These are phyloP conservation scores for Hoplodrina blanda DNA, from an alignment of 2,888 invertebrate genomes.

Conservation along the genomic window DNA sequence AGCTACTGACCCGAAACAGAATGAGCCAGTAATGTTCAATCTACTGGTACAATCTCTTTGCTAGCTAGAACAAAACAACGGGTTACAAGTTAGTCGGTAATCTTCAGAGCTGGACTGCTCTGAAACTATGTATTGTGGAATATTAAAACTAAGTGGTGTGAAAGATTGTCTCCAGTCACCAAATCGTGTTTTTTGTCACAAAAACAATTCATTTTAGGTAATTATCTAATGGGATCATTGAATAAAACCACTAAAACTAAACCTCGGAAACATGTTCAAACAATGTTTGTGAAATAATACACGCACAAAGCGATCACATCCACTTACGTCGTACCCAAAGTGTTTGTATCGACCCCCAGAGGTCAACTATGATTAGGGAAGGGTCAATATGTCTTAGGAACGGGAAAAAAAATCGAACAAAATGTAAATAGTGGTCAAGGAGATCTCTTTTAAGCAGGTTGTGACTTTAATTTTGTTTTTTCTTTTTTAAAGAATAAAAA, in stretches of 20 bases:
- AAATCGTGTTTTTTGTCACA: not conserved
- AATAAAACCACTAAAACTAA: not conserved
- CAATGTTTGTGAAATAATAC: constrained; percentile 11
- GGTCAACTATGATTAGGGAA: too few species aligned
- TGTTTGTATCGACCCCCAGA: too few species aligned
- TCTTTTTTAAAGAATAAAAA: too few species aligned
- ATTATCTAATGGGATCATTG: not conserved
- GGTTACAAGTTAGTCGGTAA: constrained; percentile 12
- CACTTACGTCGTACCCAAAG: not conserved
- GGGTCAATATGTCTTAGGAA: too few species aligned
- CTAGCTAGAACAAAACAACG: constrained; percentile 26
- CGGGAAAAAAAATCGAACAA: too few species aligned
- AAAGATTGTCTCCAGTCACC: not conserved
- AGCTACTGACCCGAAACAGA: constrained; percentile 46
- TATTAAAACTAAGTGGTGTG: not conserved
- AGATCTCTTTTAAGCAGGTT: too few species aligned
- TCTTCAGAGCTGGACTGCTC: not conserved
- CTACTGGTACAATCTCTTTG: constrained; percentile 24
- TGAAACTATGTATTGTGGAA: not conserved
- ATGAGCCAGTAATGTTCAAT: constrained; percentile 44
- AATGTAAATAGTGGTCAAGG: too few species aligned
- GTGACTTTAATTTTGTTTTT: too few species aligned
- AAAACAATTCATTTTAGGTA: not conserved
- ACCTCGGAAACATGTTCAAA: not conserved
- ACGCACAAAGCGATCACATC: constrained; percentile 4